Conservation (phyloP, 1,140 invertebrate genomes). For the Hyposmocoma kahamanoa region DNA sequence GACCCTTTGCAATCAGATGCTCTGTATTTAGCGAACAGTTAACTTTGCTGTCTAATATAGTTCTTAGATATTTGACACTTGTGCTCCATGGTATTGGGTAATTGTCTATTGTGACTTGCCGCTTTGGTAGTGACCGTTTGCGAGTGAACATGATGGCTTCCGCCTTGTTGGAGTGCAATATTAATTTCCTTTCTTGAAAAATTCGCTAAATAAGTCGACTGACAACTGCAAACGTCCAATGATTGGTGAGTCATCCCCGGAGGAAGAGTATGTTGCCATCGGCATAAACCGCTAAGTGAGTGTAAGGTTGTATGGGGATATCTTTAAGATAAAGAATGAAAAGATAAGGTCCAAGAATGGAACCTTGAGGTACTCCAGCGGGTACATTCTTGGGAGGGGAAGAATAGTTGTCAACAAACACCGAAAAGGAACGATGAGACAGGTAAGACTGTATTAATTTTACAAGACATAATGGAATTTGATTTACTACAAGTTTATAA, state of each 20-base stretch:
- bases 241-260: background rate
- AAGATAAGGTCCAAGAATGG: background rate
- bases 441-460: background rate
- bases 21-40: background rate
- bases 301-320: background rate
- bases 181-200: conserved; percentile 2
- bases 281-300: background rate
- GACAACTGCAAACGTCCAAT: background rate
- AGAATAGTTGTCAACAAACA: background rate
- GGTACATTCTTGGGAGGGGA: background rate
- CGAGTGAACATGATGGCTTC: conserved; percentile 3
- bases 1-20: background rate
- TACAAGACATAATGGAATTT: background rate
- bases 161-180: background rate
- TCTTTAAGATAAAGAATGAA: background rate
- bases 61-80: background rate
- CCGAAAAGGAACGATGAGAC: background rate
- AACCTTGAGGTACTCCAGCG: background rate
- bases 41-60: background rate
- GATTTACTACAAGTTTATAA: background rate
- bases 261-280: background rate
- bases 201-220: background rate
- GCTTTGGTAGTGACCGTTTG: background rate
- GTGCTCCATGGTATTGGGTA: background rate
- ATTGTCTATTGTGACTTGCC: background rate